These are phyloP conservation scores for Talpa occidentalis DNA, from an alignment of 2,113 vertebrate species.

Conservation along the genomic window DNA sequence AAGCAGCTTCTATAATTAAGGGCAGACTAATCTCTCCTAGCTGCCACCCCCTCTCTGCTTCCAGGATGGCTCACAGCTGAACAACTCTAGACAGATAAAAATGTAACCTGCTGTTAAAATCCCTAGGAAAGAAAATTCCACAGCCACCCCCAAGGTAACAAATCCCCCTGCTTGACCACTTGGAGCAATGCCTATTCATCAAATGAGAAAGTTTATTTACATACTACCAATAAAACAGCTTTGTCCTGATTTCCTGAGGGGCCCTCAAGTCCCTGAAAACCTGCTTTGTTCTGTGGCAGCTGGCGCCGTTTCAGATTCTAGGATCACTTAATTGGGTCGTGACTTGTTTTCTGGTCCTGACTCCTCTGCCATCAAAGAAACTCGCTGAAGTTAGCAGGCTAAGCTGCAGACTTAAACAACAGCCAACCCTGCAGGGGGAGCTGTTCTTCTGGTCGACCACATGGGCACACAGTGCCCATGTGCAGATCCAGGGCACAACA, in stretches of 20 bases:
- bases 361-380: background rate
- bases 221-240: constrained; percentile 48
- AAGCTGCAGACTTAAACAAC: background rate
- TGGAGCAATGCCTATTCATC: constrained; percentile 28
- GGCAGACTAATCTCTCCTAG: constrained; percentile 35
- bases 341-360: constrained; percentile 31
- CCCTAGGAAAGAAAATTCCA: constrained; percentile 72
- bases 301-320: background rate
- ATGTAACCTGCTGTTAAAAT: constrained; percentile 68
- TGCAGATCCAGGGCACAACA: background rate
- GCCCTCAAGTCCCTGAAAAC: background rate
- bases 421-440: background rate
- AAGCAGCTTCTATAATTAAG: constrained; percentile 64
- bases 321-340: constrained; percentile 12
- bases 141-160: constrained; percentile 69
- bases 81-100: constrained; percentile 54
- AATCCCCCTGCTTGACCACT: constrained; percentile 50
- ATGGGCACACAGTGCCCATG: background rate
- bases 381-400: background rate
- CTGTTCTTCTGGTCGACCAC: background rate
- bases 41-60: background rate
- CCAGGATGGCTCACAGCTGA: constrained; percentile 44
- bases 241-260: constrained; percentile 42
- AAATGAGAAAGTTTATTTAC: constrained; percentile 55
- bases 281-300: constrained; percentile 46